Evolutionary conservation across 1,140 invertebrate species (phyloP), one percentile per base, ranked within the genome.

Genomic region (Parapsyche elsis): DNA sequence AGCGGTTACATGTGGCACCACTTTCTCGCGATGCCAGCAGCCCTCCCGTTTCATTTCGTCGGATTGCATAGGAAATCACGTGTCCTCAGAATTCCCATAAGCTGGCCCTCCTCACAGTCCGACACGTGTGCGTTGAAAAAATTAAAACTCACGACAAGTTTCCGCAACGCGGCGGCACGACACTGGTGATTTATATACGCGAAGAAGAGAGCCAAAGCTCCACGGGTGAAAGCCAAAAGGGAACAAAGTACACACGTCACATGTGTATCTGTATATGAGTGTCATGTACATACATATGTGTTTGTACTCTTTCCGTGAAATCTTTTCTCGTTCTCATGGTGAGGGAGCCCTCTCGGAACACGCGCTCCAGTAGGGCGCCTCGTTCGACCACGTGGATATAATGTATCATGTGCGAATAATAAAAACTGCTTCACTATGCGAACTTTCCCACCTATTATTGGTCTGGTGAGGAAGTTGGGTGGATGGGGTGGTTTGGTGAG

Each of bases 51-150:
- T 61, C 57, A 61, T 61, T 61, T 21, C n/a, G 57, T 16, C 16
- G 57, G n/a, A 9, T 21, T 14, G 21, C 64, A 26, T 26, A 24
- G 9, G 24, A 67, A 67, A 67, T 67, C 64, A 67, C 64, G 64
- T 67, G 64, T 67, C 10, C 59, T 9, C 64, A 67, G 23, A 67
- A 67, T 67, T 67, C 64, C 24, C 64, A 67, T 61, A 61, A 61
- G 49, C 10, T 14, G 10, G 12, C 49, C 49, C 49, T 53, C 30
- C 7, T 61, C 57, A 9, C 57, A 19, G 16, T 61, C 49, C 5
- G 57, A 9, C 57, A 9, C 21, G 16, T 61, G 57, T 53, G 16
- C 16, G 49, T 53, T 14, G 49, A 61, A 61, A 61, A 61, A 61
- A 61, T 61, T 61, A 61, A 61, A 61, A 61, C n/a, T 21, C 16